Percentiles rank a stretch among this genome's conserved stretches.
Conservation (phyloP, 2,113 vertebrate species). For the Cebus imitator region DNA sequence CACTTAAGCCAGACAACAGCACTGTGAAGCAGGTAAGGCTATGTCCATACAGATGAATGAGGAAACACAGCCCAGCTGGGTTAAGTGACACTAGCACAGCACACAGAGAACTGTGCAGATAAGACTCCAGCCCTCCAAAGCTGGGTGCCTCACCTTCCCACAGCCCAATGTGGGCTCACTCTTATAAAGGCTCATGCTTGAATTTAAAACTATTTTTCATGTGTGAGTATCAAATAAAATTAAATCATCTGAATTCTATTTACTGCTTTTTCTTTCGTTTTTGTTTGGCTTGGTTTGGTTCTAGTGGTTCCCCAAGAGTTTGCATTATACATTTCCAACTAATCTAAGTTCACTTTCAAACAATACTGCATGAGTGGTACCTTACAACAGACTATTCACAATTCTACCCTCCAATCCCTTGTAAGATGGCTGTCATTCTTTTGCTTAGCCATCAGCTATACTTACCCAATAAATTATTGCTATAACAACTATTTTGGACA, state of each 20-base stretch:
- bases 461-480: neutral
- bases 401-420: neutral
- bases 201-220: neutral
- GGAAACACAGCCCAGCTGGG: neutral
- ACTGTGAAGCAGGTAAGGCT: neutral
- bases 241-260: neutral
- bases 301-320: neutral
- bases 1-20: neutral
- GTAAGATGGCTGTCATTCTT: neutral
- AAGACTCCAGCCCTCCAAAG: neutral
- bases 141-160: neutral
- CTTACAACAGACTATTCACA: neutral
- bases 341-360: neutral
- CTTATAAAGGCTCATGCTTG: neutral
- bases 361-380: neutral
- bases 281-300: neutral
- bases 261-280: neutral
- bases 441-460: neutral
- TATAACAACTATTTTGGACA: neutral
- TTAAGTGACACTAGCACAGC: neutral
- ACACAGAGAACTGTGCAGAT: neutral
- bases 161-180: neutral
- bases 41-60: neutral
- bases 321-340: neutral
- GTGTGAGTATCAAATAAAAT: neutral